Percentiles rank a stretch among this genome's conserved stretches.
Evolutionary conservation across 2,797 vertebrate species (phyloP).

Genomic region (Peromyscus aztecus): DNA sequence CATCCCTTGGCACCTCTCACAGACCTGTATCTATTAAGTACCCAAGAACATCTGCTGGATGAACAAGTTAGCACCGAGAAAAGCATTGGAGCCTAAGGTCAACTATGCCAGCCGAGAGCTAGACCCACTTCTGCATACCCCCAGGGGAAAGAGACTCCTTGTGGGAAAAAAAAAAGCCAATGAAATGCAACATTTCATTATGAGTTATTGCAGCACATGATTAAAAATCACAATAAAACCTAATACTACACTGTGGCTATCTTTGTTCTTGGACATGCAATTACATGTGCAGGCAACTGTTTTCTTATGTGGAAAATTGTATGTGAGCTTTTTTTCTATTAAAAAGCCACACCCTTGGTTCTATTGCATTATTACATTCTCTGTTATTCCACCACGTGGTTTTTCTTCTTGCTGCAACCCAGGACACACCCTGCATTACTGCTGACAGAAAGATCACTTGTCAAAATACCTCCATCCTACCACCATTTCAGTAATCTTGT

Average conservation of each 20-base stretch:
- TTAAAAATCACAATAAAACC: constrained; percentile 37
- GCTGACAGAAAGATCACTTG: constrained; percentile 77
- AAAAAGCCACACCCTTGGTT: constrained; percentile 79
- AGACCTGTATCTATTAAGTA: neutral
- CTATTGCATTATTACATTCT: constrained; percentile 73
- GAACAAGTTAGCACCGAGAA: neutral
- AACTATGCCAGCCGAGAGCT: neutral
- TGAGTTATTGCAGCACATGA: constrained; percentile 21
- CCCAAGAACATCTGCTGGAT: constrained; percentile 1
- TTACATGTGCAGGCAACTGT: constrained; percentile 67
- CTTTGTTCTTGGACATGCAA: constrained; percentile 66
- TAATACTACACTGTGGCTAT: neutral
- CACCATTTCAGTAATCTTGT: constrained; percentile 11
- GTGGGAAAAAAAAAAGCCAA: neutral
- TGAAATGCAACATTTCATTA: neutral
- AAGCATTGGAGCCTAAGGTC: constrained; percentile 33
- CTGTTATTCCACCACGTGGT: constrained; percentile 66
- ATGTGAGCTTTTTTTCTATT: constrained; percentile 69
- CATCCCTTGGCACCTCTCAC: neutral
- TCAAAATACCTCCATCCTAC: constrained; percentile 68
- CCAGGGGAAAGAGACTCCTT: neutral
- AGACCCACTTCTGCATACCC: neutral
- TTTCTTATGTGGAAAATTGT: constrained; percentile 66
- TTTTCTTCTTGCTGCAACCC: constrained; percentile 45
- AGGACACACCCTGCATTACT: constrained; percentile 73